Conservation (phyloP, 2,888 invertebrate genomes). For the Frankliniella intonsa region DNA sequence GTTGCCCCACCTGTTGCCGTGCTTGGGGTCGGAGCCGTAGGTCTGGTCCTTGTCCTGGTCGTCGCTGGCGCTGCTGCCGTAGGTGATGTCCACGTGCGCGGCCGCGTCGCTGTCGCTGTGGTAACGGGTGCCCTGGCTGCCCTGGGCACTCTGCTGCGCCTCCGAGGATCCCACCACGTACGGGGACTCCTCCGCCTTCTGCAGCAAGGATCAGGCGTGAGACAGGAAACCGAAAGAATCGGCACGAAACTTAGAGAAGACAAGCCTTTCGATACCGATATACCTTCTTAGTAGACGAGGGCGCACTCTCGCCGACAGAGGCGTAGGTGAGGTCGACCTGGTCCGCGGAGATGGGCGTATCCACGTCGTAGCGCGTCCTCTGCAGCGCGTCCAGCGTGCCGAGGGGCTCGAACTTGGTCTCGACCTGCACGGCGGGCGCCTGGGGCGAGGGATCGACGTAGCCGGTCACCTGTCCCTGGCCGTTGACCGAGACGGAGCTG, state of each 20-base stretch:
- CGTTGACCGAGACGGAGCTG: constrained; percentile 20
- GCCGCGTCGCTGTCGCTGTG: background rate
- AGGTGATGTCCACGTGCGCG: constrained; percentile 9
- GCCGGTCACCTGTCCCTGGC: constrained; percentile 14
- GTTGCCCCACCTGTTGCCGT: constrained; percentile 1
- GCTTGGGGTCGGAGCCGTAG: background rate
- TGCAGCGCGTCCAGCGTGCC: constrained; percentile 21
- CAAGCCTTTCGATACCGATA: background rate
- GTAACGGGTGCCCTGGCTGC: background rate
- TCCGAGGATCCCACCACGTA: constrained; percentile 5
- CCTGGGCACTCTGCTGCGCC: constrained; percentile 1
- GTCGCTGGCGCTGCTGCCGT: constrained; percentile 4
- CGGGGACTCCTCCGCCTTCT: constrained; percentile 5
- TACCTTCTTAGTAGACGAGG: background rate
- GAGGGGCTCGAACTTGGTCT: constrained; percentile 13
- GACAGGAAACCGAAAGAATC: background rate
- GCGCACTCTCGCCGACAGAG: background rate
- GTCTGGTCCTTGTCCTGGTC: background rate
- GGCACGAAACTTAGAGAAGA: background rate
- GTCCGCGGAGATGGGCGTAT: background rate
- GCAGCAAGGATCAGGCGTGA: background rate
- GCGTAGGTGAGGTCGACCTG: constrained; percentile 13
- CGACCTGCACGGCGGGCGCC: background rate
- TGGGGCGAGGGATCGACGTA: background rate
- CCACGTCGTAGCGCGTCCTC: constrained; percentile 21